phyloP scores from a whole-genome alignment of 2,888 invertebrate species.

The Clivina fossor region DNA sequence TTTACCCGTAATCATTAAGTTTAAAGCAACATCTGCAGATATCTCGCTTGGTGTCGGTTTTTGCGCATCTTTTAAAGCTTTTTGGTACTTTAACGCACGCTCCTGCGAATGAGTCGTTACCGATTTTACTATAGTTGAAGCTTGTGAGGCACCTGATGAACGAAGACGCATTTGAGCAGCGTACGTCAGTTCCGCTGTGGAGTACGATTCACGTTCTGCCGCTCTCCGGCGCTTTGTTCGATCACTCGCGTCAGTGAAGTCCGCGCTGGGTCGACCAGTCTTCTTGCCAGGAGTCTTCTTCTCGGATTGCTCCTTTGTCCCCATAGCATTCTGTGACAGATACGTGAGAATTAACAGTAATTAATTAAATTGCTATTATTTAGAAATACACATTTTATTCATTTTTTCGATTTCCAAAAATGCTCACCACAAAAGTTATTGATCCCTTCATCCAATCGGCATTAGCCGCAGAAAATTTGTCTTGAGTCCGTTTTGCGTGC shows the following conservation, averaged over 20 bases:
- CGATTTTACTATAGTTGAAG: conserved; percentile 7
- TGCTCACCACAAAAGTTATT: background rate
- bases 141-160: conserved; percentile 1
- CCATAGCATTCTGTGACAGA: background rate
- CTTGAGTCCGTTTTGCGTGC: background rate
- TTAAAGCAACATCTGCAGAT: conserved; percentile 30
- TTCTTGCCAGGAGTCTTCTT: background rate
- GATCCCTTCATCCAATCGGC: background rate
- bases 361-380: background rate
- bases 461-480: background rate
- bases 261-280: conserved; percentile 32
- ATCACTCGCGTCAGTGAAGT: conserved; percentile 36
- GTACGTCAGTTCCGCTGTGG: conserved; percentile 13
- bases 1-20: conserved; percentile 29
- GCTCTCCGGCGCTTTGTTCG: conserved; percentile 36
- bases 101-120: background rate
- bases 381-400: background rate
- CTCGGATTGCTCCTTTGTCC: background rate
- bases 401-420: background rate
- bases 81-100: conserved; percentile 34
- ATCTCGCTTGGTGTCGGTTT: conserved; percentile 12
- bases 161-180: conserved; percentile 8
- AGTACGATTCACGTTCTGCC: conserved; percentile 25
- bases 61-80: background rate
- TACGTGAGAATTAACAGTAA: background rate